A percentile compares a stretch with the other conserved stretches of the same genome.
Conservation (phyloP, 37 sponge, comb jelly and placozoan species). For the Ianthella basta region DNA sequence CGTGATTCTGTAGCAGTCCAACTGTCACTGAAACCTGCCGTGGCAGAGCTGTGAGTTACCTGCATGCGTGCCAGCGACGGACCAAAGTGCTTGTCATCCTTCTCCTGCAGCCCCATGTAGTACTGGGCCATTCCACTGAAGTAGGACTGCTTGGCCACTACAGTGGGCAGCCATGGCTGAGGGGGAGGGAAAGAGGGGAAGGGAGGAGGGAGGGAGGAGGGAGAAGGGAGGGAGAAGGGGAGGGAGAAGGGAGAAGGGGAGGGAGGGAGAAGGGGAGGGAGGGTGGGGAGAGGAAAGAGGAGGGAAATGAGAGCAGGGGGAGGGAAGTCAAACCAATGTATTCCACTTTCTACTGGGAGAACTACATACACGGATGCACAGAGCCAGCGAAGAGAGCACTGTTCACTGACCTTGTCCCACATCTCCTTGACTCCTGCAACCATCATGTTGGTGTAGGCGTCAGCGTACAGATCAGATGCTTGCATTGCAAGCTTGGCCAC, state of each 20-base stretch:
- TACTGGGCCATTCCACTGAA: slow-evolving; percentile 87
- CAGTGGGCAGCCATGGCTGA: slow-evolving; percentile 69
- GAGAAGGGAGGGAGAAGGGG: not conserved
- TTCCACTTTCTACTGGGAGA: not conserved
- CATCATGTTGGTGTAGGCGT: slow-evolving; percentile 77
- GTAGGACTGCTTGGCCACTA: slow-evolving; percentile 74
- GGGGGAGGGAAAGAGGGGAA: not conserved
- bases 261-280: not conserved
- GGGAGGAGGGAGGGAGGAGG: not conserved
- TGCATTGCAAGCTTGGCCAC: slow-evolving; percentile 92
- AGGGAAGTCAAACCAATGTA: too few relatives aligned
- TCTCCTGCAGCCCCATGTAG: slow-evolving; percentile 58
- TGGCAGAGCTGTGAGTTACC: slow-evolving; percentile 38
- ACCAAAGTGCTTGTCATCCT: slow-evolving; percentile 73
- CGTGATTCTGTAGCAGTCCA: too few relatives aligned
- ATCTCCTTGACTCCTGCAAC: slow-evolving; percentile 58
- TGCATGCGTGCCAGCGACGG: slow-evolving; percentile 72
- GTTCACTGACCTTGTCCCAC: slow-evolving; percentile 78
- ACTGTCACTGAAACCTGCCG: too few relatives aligned
- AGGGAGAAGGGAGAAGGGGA: not conserved
- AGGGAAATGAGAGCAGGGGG: too few relatives aligned
- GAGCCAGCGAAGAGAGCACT: not conserved
- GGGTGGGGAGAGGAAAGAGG: not conserved
- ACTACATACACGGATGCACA: not conserved
- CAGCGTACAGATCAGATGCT: slow-evolving; percentile 82